phyloP scores from a whole-genome alignment of 2,113 vertebrate genomes.

The Spilogale gracilis region DNA sequence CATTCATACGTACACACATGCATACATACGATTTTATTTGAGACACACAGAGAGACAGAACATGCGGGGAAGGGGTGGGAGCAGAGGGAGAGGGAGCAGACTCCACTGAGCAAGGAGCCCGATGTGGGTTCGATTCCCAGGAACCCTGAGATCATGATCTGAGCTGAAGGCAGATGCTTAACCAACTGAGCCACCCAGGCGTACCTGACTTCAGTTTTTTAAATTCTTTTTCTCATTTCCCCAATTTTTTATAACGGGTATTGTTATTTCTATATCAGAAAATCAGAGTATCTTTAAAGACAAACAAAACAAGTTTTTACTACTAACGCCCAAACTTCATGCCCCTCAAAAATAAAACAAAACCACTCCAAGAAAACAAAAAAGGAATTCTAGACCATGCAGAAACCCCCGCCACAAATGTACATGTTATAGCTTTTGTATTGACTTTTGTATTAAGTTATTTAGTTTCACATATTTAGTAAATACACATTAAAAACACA shows the following conservation, averaged over 20 bases:
- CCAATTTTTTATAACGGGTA: background rate
- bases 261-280: background rate
- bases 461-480: background rate
- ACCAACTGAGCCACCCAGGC: no score
- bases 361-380: background rate
- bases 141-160: no score
- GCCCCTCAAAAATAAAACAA: background rate
- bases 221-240: background rate
- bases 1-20: no score
- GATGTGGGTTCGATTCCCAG: no score
- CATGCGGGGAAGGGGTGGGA: no score
- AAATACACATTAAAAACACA: background rate
- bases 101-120: no score
- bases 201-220: background rate
- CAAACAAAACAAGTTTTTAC: background rate
- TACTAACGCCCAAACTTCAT: background rate
- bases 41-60: no score
- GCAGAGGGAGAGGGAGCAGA: no score
- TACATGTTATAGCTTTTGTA: background rate
- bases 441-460: no score
- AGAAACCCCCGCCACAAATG: background rate
- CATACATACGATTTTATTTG: no score
- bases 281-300: background rate
- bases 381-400: background rate
- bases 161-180: no score